Evolutionary conservation across 2,888 invertebrate species (phyloP).

Genomic region (Pyrrhia umbra): DNA sequence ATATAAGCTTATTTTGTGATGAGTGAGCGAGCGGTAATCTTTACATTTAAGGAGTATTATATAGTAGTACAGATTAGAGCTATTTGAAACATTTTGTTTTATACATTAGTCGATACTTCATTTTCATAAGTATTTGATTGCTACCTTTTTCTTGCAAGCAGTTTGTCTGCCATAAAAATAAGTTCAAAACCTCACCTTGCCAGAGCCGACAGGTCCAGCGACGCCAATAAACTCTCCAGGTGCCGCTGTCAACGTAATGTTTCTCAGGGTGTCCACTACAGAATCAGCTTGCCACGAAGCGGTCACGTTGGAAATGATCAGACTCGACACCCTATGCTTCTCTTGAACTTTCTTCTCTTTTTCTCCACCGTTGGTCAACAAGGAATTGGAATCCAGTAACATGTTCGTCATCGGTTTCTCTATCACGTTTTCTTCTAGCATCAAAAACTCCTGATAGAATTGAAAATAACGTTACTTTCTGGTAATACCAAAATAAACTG

Average conservation of each 20-base stretch:
- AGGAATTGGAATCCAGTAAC: slow-evolving; percentile 32
- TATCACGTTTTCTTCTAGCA: slow-evolving; percentile 80
- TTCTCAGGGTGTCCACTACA: slow-evolving; percentile 88
- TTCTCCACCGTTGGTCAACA: slow-evolving; percentile 27
- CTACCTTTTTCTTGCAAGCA: background rate
- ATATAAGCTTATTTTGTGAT: background rate
- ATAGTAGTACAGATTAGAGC: background rate
- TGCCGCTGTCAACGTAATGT: slow-evolving; percentile 85
- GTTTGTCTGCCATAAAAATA: too few relatives aligned
- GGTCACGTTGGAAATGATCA: slow-evolving; percentile 81
- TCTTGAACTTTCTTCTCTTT: slow-evolving; percentile 32
- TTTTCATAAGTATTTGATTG: too few relatives aligned
- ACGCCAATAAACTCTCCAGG: slow-evolving; percentile 92
- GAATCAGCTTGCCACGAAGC: slow-evolving; percentile 81
- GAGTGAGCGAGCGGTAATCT: too few relatives aligned
- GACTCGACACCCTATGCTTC: slow-evolving; percentile 64
- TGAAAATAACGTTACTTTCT: background rate
- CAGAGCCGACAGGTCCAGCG: slow-evolving; percentile 94
- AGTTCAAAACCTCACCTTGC: slow-evolving; percentile 87
- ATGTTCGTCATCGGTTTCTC: slow-evolving; percentile 57
- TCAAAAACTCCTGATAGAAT: slow-evolving; percentile 80
- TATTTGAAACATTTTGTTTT: background rate
- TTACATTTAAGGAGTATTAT: background rate
- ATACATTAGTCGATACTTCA: too few relatives aligned
- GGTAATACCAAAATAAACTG: background rate